Base-by-base conservation (phyloP, 2,888 invertebrate species). In the Xestia xanthographa region DNA sequence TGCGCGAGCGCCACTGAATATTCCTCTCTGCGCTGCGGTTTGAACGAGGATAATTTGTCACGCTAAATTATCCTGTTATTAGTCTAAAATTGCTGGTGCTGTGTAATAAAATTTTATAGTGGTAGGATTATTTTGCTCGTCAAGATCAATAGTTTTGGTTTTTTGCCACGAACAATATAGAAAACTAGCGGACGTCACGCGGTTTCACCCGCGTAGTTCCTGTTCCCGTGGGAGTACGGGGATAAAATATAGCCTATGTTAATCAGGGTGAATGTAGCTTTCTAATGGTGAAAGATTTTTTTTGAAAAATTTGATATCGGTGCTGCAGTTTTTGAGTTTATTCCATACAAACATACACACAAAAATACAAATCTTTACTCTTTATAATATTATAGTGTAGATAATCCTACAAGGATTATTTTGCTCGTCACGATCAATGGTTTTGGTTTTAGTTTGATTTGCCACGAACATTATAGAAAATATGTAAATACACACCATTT, bases 11-110 rank as follows among this genome's bases (percentile, higher is more conserved):
- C 70, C 58, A 22, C 41, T 45, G 43, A 50, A 20, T 69, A 73
- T 75, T 78, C 79, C 84, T 70, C 50, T 73, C 14, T 72, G 63
- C 66, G 76, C 72, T 79, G 63, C 66, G 76, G 72, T 79, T 72
- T 75, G n/a, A 63, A 72, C 48, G 65, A 75, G 85, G 82, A 86
- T 80, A 81, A 81, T 81, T 69, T 69, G 62, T 26, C n/a, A 56
- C 17, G 41, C n/a, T 45, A n/a, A 73, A 66, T 67, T 74, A 68
- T 50, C 66, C 73, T 66, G 73, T 45, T 71, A 9, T 80, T 67
- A 63, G 38, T 41, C 29, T 60, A n/a, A n/a, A 48, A 11, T 38
- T 12, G 8, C 17, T 48, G 11, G 38, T 17, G 3, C 14, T 48
- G 26, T 9, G 1, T 34, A 17, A 56, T 56, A 20, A 14, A 41